Evolutionary conservation across 2,888 invertebrate genomes (phyloP).

Genomic region (Zaprionus lineosus): DNA sequence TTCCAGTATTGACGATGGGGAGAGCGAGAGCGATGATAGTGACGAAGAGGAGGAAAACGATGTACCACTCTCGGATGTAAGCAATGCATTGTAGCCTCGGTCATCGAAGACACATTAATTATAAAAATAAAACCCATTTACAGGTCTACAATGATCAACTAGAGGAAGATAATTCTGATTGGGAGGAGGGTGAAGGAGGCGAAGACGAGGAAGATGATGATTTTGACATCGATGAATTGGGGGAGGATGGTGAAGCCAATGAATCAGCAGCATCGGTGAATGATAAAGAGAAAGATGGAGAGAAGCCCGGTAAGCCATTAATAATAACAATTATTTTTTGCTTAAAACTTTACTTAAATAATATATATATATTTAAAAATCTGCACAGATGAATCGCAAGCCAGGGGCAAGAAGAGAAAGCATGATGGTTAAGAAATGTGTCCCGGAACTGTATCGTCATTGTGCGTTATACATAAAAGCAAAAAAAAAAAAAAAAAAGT

Average conservation of each 20-base stretch:
- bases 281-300: constrained; percentile 61
- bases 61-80: constrained; percentile 81
- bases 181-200: constrained; percentile 85
- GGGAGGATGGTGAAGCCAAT: constrained; percentile 82
- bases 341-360: not conserved
- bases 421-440: constrained; percentile 84
- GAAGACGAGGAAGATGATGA: constrained; percentile 86
- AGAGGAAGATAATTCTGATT: constrained; percentile 86
- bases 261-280: constrained; percentile 70
- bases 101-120: not conserved
- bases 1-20: constrained; percentile 79
- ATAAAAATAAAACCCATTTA: not conserved
- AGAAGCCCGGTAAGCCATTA: constrained; percentile 59
- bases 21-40: constrained; percentile 85
- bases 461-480: constrained; percentile 67
- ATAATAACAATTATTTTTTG: not conserved
- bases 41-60: constrained; percentile 85
- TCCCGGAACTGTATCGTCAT: constrained; percentile 62
- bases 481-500: constrained; percentile 22
- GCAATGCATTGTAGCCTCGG: not conserved
- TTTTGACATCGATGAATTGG: constrained; percentile 83
- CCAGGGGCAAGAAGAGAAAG: constrained; percentile 89
- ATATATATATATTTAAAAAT: not conserved
- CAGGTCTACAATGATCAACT: constrained; percentile 84
- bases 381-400: constrained; percentile 83